Conservation (phyloP, 2,888 invertebrate genomes). For the Dasysyrphus tricinctus region DNA sequence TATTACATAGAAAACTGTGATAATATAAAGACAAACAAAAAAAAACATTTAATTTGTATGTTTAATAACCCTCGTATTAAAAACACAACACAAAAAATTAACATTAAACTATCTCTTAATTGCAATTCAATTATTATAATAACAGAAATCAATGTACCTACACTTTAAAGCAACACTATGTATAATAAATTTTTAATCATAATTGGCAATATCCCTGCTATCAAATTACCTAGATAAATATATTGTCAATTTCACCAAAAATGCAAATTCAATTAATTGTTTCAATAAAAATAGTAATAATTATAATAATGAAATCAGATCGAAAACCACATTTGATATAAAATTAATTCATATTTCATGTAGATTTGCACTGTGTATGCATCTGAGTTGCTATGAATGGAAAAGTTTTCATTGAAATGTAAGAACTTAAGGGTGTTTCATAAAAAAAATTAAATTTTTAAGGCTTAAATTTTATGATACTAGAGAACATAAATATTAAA, state of each 20-base stretch:
- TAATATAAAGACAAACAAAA: conserved; percentile 68
- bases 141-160: conserved; percentile 49
- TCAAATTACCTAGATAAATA: conserved; percentile 27
- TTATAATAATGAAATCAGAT: neutral
- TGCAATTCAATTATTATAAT: conserved; percentile 46
- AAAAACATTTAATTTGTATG: conserved; percentile 32
- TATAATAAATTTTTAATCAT: conserved; percentile 10
- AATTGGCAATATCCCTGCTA: conserved; percentile 26
- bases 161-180: conserved; percentile 41
- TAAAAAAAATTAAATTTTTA: neutral
- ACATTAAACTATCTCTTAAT: conserved; percentile 41
- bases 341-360: conserved; percentile 2
- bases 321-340: conserved; percentile 10
- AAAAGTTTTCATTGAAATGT: neutral
- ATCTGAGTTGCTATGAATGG: neutral
- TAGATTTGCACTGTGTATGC: neutral
- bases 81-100: neutral
- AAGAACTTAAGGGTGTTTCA: conserved; percentile 6
- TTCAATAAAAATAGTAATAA: neutral
- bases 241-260: conserved; percentile 44
- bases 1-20: conserved; percentile 74
- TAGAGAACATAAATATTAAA: neutral
- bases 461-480: neutral
- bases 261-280: conserved; percentile 2
- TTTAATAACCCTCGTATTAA: conserved; percentile 51